Percentiles rank a stretch among this genome's conserved stretches.
These are phyloP conservation scores for Siderastrea siderea DNA, from an alignment of 92 coral and sea anemone species.

Conservation along the genomic window DNA sequence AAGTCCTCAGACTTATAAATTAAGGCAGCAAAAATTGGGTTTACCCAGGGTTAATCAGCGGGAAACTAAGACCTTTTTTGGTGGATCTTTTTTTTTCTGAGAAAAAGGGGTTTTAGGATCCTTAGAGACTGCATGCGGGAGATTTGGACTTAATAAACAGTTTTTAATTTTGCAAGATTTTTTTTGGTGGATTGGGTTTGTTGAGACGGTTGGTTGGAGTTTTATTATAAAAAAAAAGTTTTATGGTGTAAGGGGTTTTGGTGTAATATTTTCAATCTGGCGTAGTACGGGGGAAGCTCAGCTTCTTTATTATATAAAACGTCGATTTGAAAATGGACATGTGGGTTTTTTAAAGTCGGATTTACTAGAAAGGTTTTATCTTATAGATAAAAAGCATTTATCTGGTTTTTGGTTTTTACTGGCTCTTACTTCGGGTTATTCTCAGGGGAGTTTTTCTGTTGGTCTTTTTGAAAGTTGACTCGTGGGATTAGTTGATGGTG, in stretches of 20 bases:
- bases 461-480: constrained; percentile 10
- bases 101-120: constrained; percentile 46
- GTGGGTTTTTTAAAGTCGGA: constrained; percentile 25
- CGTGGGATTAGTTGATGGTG: constrained; percentile 33
- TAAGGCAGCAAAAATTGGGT: constrained; percentile 54
- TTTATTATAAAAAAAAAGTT: constrained; percentile 29
- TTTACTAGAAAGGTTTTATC: background rate
- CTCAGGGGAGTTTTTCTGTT: background rate
- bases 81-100: constrained; percentile 17
- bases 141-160: constrained; percentile 32
- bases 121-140: constrained; percentile 68
- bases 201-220: constrained; percentile 39
- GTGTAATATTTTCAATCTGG: constrained; percentile 38
- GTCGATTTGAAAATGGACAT: constrained; percentile 51
- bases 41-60: constrained; percentile 44
- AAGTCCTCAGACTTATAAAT: background rate
- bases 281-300: constrained; percentile 37
- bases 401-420: background rate
- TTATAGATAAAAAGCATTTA: constrained; percentile 7
- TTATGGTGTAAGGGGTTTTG: constrained; percentile 32
- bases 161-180: background rate
- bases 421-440: background rate
- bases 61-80: constrained; percentile 47
- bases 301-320: constrained; percentile 47
- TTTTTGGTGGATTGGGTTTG: constrained; percentile 44